phyloP scores from a whole-genome alignment of 2,113 vertebrate species.

The Pollachius pollachius region DNA sequence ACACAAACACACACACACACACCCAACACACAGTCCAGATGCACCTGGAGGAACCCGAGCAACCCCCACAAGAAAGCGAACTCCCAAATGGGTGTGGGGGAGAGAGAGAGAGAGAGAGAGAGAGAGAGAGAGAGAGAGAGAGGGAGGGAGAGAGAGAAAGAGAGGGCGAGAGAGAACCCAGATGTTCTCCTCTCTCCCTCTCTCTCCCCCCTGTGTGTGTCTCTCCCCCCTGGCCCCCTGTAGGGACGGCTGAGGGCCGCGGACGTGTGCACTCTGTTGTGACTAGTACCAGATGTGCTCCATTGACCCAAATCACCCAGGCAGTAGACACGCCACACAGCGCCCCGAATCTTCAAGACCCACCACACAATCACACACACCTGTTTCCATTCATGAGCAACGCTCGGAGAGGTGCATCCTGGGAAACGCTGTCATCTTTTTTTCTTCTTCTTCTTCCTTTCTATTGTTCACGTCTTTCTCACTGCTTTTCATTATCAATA shows the following conservation, averaged over 20 bases:
- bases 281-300: conserved; percentile 85
- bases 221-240: conserved; percentile 46
- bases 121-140: conserved; percentile 35
- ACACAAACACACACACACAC: conserved; percentile 6
- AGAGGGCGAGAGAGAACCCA: conserved; percentile 70
- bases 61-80: conserved; percentile 50
- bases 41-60: conserved; percentile 75
- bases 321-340: conserved; percentile 81
- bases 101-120: conserved; percentile 20
- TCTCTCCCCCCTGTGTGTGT: background rate
- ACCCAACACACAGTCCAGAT: conserved; percentile 52
- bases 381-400: conserved; percentile 80
- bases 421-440: conserved; percentile 66
- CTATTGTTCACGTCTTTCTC: conserved; percentile 48
- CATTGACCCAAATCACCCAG: conserved; percentile 83
- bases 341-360: conserved; percentile 75
- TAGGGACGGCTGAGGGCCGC: conserved; percentile 72
- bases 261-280: conserved; percentile 82
- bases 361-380: conserved; percentile 81
- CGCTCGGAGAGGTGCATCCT: conserved; percentile 68
- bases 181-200: conserved; percentile 68
- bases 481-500: conserved; percentile 48
- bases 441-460: conserved; percentile 42
- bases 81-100: conserved; percentile 43
- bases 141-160: conserved; percentile 42